Conservation (phyloP, 37 sponge, comb jelly and placozoan genomes). For the Oopsacas minuta region DNA sequence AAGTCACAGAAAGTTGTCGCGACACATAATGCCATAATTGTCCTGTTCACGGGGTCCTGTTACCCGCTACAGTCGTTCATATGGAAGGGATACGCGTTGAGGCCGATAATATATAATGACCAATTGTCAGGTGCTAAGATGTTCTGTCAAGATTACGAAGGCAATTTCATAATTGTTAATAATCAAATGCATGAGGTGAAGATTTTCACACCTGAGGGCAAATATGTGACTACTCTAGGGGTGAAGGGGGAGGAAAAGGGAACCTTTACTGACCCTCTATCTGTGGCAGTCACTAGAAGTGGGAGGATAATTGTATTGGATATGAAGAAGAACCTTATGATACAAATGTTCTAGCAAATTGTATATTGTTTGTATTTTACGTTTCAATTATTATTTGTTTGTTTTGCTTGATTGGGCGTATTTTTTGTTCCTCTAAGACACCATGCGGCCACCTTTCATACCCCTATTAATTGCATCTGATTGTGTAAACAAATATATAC, state of each 20-base stretch:
- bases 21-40: not conserved
- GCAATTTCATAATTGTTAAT: not conserved
- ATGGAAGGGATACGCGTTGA: not conserved
- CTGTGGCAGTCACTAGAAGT: not conserved
- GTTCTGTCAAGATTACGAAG: not conserved
- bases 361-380: too few species aligned
- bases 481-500: too few species aligned
- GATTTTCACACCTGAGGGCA: not conserved
- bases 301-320: not conserved
- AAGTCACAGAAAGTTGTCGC: not conserved
- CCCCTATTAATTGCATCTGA: too few species aligned
- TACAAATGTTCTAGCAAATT: slow-evolving; percentile 13
- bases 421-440: too few species aligned
- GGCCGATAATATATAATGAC: not conserved
- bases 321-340: not conserved
- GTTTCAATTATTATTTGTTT: too few species aligned
- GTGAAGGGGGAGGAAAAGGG: not conserved
- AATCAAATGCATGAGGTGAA: not conserved
- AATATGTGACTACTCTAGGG: not conserved
- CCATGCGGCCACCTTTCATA: too few species aligned
- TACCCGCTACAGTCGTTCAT: not conserved
- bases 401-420: too few species aligned
- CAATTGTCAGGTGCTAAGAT: not conserved
- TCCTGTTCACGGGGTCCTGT: not conserved
- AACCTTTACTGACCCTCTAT: not conserved